phyloP scores from a whole-genome alignment of 1,140 invertebrate genomes.

The Wasmannia auropunctata region DNA sequence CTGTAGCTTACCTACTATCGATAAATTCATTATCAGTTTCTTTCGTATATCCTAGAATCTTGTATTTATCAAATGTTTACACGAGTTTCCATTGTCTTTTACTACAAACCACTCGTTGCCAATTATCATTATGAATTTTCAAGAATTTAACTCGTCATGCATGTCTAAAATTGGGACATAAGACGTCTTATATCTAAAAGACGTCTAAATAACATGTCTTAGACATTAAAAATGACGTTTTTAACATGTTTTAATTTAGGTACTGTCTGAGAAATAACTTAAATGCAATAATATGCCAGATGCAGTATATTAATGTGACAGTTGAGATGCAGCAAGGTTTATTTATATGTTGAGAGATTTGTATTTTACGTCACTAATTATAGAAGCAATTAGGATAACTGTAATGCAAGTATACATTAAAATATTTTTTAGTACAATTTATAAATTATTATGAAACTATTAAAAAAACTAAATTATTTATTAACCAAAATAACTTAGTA shows the following conservation, averaged over 20 bases:
- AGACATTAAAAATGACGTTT: too few species aligned
- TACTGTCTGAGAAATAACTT: too few species aligned
- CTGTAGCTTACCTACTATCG: constrained; percentile 23
- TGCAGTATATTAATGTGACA: neutral
- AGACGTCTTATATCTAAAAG: too few species aligned
- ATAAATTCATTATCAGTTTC: neutral
- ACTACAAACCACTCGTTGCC: neutral
- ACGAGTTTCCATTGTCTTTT: neutral
- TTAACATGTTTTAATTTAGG: too few species aligned
- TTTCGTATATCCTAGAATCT: neutral
- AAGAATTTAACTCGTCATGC: too few species aligned
- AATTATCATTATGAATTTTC: too few species aligned
- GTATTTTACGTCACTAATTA: neutral
- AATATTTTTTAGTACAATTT: neutral
- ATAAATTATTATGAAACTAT: neutral
- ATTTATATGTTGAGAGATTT: neutral
- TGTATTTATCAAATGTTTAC: constrained; percentile 6
- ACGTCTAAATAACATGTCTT: too few species aligned
- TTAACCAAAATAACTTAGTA: neutral
- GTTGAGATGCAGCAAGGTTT: neutral
- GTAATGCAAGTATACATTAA: neutral
- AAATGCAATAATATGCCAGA: neutral
- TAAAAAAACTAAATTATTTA: neutral
- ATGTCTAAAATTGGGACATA: too few species aligned
- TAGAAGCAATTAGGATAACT: neutral